phyloP scores from a whole-genome alignment of 2,797 vertebrate species.

The Pygocentrus nattereri region DNA sequence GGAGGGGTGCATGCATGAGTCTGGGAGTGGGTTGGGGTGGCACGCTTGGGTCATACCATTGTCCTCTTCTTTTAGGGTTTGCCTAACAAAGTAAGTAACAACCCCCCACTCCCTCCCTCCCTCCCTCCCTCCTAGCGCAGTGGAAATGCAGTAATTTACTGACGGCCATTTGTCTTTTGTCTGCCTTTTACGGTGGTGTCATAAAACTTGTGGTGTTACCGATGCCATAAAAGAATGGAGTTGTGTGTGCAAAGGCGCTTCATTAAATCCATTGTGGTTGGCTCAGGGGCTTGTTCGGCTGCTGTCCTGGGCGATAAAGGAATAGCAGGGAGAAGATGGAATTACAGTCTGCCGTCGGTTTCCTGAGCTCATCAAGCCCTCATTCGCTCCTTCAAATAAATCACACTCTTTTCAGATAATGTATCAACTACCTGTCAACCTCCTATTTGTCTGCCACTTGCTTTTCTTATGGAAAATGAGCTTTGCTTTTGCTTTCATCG shows the following conservation, averaged over 20 bases:
- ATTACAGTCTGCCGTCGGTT: conserved; percentile 56
- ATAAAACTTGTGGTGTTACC: conserved; percentile 66
- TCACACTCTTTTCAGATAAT: conserved; percentile 52
- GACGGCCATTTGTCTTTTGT: conserved; percentile 66
- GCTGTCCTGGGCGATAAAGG: conserved; percentile 35
- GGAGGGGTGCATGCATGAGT: neutral
- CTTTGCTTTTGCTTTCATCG: conserved; percentile 52
- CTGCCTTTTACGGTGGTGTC: conserved; percentile 62
- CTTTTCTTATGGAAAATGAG: conserved; percentile 57
- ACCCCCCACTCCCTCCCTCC: conserved; percentile 6
- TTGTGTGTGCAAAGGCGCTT: conserved; percentile 60
- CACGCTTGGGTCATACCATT: neutral
- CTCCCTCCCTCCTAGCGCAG: conserved; percentile 22
- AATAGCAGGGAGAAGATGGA: conserved; percentile 40
- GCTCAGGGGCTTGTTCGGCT: conserved; percentile 38
- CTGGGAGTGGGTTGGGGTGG: neutral
- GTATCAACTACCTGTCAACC: conserved; percentile 53
- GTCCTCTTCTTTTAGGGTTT: conserved; percentile 44
- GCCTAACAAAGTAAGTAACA: conserved; percentile 29
- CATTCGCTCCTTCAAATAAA: conserved; percentile 57
- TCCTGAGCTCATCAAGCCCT: conserved; percentile 62
- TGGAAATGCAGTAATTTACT: conserved; percentile 55
- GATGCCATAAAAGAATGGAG: conserved; percentile 59
- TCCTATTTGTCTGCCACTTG: conserved; percentile 32
- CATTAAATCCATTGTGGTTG: conserved; percentile 66